Base-by-base conservation (phyloP, 1,140 invertebrate genomes). In the Sycophaga agraensis region DNA sequence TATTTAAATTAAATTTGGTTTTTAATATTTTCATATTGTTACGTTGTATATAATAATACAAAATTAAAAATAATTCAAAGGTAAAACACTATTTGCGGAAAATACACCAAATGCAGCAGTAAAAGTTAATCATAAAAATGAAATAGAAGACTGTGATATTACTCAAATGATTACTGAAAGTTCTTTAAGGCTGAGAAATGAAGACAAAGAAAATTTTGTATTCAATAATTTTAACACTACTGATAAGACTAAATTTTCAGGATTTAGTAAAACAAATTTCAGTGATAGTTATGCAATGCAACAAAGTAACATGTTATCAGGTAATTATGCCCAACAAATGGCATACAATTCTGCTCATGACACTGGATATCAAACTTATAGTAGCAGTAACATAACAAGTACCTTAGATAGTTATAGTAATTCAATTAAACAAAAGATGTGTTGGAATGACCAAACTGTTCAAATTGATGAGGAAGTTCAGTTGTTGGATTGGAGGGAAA, bases 331-430 rank as follows among this genome's bases (percentile, higher is more conserved):
- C 5, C 72, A 72, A 9, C 72, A 70, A 59, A 71, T 71, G 59
- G 66, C 49, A 34, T 72, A 67, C n/a, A 73, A 69, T 50, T 70
- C 64, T 12, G 46, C 57, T 49, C 75, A 79, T 58, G 78, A 80
- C 42, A 76, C 77, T 34, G 78, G 78, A 21, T 80, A 80, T 66
- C 77, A 79, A 50, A 80, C 78, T 53, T 70, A 69, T 22, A 75
- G 74, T 58, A 77, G 67, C 34, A 75, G 64, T 49, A 73, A 66
- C 39, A 68, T 67, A 9, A 54, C 39, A n/a, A 63, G 12, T 40
- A 68, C 66, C 39, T 66, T 45, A 6, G 72, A 76, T 22, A 75
- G 64, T 53, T 70, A 57, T 14, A 70, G 57, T 56, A 61, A 50
- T 37, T 64, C 72, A 0, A 49, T 64, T 2, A 73, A 76, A 14